Evolutionary conservation across 2,797 vertebrate species (phyloP).

Genomic region (Acropternis orthonyx): DNA sequence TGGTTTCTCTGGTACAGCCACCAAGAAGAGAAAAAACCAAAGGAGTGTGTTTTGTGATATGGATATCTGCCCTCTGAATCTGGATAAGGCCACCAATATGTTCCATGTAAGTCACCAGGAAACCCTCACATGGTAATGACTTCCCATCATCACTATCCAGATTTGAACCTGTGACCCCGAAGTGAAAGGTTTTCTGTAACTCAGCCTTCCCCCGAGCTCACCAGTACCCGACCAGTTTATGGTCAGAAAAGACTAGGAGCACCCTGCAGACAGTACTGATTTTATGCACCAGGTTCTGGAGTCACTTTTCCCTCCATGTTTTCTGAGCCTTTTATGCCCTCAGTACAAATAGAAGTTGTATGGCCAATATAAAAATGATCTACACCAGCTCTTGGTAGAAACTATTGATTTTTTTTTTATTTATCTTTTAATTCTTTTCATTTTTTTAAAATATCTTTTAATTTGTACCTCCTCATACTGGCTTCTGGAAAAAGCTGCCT

Average conservation of each 20-base stretch:
- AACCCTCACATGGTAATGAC: neutral
- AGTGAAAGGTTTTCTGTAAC: neutral
- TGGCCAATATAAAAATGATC: too few relatives aligned
- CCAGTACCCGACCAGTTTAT: neutral
- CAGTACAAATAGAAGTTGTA: neutral
- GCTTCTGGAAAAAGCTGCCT: neutral
- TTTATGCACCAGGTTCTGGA: neutral
- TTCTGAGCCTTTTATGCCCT: neutral
- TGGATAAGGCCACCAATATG: neutral
- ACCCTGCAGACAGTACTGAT: neutral
- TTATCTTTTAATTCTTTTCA: neutral
- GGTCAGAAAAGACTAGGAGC: neutral
- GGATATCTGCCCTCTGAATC: neutral
- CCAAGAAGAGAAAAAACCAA: neutral
- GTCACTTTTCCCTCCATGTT: neutral
- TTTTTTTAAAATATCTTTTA: neutral
- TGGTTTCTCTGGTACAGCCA: neutral
- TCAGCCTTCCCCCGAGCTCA: neutral
- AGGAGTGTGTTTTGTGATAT: neutral
- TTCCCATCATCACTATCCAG: neutral
- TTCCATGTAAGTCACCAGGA: neutral
- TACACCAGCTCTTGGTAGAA: neutral
- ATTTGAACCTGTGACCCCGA: neutral
- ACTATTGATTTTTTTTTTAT: neutral
- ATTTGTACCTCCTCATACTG: neutral